Evolutionary conservation across 2,888 invertebrate genomes (phyloP), one percentile per base, ranked within the genome.

Genomic region (Melanophora roralis): DNA sequence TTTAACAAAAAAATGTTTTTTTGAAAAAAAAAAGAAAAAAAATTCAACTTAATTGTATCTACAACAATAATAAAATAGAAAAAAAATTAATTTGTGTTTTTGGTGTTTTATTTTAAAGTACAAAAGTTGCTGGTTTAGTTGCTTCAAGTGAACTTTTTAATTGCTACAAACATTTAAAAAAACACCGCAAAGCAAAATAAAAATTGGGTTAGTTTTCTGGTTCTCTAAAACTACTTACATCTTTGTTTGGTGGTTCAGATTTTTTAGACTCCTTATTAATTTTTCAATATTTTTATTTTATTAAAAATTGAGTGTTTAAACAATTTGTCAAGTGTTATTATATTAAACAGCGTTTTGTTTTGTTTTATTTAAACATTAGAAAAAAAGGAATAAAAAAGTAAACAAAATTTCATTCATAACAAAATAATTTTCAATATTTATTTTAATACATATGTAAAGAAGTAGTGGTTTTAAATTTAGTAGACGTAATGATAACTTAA

Each of bases 221-320:
- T 34, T 78, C 62, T 23, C 68, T 76, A 68, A 84, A 75, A 83
- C 87, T 89, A 89, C 88, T 89, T 89, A 89, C 89, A 85, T 89
- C 88, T 88, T 89, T 89, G 75, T 59, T 59, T 59, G 86, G 85
- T 84, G 85, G 85, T 76, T 73, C 62, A 64, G 76, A 43, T 36
- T 80, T 76, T 76, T 72, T 80, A 84, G 86, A 86, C 84, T 89
- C 89, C 89, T 89, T 86, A 68, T 55, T 71, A 27, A 12, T 62
- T 69, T 68, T 57, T 59, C 73, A 72, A 78, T 62, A 71, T 16
- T 67, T 75, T 62, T 60, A 40, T 55, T 38, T 74, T 75, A 16
- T 57, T 64, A 21, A 62, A 60, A 34, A 40, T 21, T 21, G 73
- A 65, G 79, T 76, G 74, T 71, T 82, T 74, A 81, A 83, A 71